Conservation (phyloP, 2,888 invertebrate genomes). For the Eupithecia inturbata region DNA sequence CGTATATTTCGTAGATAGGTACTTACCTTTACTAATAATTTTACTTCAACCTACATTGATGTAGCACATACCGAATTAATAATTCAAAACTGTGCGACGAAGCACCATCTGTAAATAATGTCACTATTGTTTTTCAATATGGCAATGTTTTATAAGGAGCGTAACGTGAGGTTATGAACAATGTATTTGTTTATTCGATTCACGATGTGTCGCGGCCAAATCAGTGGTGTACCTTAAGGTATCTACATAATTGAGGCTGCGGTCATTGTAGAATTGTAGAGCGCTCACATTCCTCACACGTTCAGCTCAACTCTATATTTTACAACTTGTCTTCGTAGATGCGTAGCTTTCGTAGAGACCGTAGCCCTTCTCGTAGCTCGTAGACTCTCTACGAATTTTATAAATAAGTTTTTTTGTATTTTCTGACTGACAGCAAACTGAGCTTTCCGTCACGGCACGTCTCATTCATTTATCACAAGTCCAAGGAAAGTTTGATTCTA, state of each 20-base stretch:
- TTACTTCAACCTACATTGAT: conserved; percentile 21
- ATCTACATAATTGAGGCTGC: conserved; percentile 17
- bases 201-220: conserved; percentile 14
- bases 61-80: conserved; percentile 23
- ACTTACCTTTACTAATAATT: background rate
- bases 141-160: conserved; percentile 37
- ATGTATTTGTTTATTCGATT: conserved; percentile 29
- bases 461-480: conserved; percentile 66
- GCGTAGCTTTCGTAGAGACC: background rate
- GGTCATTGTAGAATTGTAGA: conserved; percentile 2
- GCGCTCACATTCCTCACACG: background rate
- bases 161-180: conserved; percentile 39
- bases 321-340: background rate
- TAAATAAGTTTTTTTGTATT: background rate
- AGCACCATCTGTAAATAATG: conserved; percentile 31
- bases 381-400: background rate
- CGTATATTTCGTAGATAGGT: background rate
- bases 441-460: conserved; percentile 32
- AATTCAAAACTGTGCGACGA: conserved; percentile 31
- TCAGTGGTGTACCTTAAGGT: background rate
- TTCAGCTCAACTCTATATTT: background rate
- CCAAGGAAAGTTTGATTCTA: conserved; percentile 69
- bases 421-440: background rate
- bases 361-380: conserved; percentile 3
- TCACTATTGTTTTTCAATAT: conserved; percentile 40